These are phyloP conservation scores for Coelogynopora nodosa DNA, from an alignment of 2,888 invertebrate genomes.

Conservation along the genomic window DNA sequence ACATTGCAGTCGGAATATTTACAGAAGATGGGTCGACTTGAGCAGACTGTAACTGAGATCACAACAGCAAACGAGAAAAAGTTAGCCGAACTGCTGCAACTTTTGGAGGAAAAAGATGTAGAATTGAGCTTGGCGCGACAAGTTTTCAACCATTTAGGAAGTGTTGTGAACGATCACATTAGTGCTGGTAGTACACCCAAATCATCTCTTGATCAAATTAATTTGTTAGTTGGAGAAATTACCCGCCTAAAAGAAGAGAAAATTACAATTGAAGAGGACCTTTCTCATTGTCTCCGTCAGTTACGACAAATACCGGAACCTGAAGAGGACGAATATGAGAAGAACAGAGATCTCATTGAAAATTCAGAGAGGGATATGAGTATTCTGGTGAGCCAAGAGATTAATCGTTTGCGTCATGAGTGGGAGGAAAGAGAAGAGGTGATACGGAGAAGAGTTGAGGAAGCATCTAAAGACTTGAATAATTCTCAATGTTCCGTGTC, in stretches of 20 bases:
- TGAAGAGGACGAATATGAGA: background rate
- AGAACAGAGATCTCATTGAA: too few species aligned
- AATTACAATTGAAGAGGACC: background rate
- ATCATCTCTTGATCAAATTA: background rate
- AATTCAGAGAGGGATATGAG: background rate
- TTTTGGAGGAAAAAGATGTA: background rate
- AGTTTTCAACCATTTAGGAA: background rate
- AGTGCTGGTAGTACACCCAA: background rate
- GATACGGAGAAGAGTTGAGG: background rate
- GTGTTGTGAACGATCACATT: background rate
- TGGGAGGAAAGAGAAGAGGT: background rate
- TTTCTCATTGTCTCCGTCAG: background rate
- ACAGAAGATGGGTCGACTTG: background rate
- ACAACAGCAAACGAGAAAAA: conserved; percentile 50
- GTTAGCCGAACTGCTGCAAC: background rate
- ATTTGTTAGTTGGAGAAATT: background rate
- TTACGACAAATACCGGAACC: background rate
- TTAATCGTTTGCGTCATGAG: background rate
- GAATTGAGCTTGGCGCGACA: background rate
- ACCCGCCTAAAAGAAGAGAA: background rate
- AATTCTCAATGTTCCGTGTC: background rate
- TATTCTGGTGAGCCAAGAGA: background rate
- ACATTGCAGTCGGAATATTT: background rate
- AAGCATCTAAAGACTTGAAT: background rate
- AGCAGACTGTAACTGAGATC: background rate